A percentile compares a stretch with the other conserved stretches of the same genome.
Conservation (phyloP, 1,140 invertebrate species). For the Berghia stephanieae region DNA sequence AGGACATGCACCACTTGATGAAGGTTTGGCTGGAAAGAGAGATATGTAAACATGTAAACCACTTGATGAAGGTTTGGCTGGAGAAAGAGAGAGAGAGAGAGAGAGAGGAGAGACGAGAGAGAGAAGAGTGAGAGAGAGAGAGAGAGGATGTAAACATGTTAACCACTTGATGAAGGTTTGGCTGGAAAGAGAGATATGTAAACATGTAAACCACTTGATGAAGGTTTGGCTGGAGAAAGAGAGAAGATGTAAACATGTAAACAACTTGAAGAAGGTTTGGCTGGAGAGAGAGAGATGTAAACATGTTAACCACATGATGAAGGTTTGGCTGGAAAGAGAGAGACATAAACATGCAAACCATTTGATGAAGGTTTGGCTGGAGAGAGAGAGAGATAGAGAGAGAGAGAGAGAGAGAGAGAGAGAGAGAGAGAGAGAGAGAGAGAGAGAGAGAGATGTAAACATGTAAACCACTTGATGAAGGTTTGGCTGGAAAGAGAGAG, state of each 20-base stretch:
- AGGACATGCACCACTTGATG: constrained; percentile 45
- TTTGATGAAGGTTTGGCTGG: constrained; percentile 22
- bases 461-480: not conserved
- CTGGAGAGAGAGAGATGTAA: not conserved
- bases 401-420: constrained; percentile 80
- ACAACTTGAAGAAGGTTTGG: not conserved
- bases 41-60: not conserved
- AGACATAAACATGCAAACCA: constrained; percentile 1
- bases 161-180: not conserved
- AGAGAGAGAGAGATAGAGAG: constrained; percentile 78
- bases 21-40: not conserved
- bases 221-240: constrained; percentile 7
- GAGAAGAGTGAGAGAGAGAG: not conserved
- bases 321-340: not conserved
- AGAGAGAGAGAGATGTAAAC: constrained; percentile 74
- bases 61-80: constrained; percentile 27
- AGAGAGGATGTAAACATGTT: not conserved
- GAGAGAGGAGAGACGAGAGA: not conserved
- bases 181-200: not conserved
- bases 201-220: constrained; percentile 13
- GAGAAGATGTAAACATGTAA: not conserved
- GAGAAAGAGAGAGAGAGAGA: not conserved
- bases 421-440: constrained; percentile 81
- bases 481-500: not conserved
- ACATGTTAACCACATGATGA: not conserved